These are phyloP conservation scores for Melanotus villosus DNA, from an alignment of 2,888 invertebrate species.

Conservation along the genomic window DNA sequence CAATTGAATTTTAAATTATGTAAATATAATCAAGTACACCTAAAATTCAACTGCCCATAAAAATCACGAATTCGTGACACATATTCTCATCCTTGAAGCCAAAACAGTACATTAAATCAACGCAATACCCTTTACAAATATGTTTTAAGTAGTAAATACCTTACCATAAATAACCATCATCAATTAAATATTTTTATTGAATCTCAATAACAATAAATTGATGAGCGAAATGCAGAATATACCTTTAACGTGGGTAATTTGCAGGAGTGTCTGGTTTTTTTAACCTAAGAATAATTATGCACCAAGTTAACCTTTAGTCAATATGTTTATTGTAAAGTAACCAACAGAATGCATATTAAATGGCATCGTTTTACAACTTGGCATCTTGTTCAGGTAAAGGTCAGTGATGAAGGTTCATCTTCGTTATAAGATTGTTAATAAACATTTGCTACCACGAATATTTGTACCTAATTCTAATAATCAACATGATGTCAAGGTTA, in stretches of 20 bases:
- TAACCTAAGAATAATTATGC: not conserved
- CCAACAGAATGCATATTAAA: constrained; percentile 13
- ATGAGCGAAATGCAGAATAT: too few species aligned
- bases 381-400: constrained; percentile 16
- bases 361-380: constrained; percentile 15
- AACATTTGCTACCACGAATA: not conserved
- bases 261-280: too few species aligned
- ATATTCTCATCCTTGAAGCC: constrained; percentile 9
- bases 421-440: not conserved
- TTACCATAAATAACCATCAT: too few species aligned
- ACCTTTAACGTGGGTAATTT: too few species aligned
- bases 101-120: not conserved
- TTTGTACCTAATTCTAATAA: not conserved
- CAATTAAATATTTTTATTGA: too few species aligned
- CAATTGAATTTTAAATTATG: not conserved
- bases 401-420: constrained; percentile 5
- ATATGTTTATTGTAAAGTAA: not conserved
- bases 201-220: too few species aligned
- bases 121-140: not conserved
- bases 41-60: not conserved
- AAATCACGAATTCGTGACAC: constrained; percentile 14
- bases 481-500: constrained; percentile 19
- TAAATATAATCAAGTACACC: not conserved
- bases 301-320: not conserved
- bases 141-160: too few species aligned